Evolutionary conservation across 2,113 vertebrate genomes (phyloP), one percentile per base, ranked within the genome.

Genomic region (Thunnus maccoyii): DNA sequence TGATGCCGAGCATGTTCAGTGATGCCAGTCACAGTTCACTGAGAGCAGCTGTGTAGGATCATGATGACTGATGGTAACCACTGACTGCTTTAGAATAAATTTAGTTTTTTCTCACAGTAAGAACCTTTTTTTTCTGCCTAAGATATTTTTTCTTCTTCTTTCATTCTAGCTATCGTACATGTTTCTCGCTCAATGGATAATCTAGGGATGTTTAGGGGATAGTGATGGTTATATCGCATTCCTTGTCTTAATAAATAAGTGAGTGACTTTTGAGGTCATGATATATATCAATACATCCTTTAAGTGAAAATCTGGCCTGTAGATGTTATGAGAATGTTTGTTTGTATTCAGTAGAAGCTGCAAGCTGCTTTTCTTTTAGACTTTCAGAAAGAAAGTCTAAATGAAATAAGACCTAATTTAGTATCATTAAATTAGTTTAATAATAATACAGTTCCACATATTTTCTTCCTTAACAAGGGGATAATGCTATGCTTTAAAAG

Each of bases 381-480:
- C 27, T 3, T 30, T 30, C 48, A 22, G 52, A 47, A 32, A 36
- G 27, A 47, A 68, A 66, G 32, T 60, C 14, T 50, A 41, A 72
- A 84, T 83, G 63, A 81, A 83, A 82, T 47, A 78, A 73, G 22
- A 36, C 16, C 56, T 71, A n/a, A 70, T 41, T 41, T 41, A 60
- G 52, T 48, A 69, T 81, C 55, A 47, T 54, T 82, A 84, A 86
- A 89, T 85, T 61, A 82, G 60, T 60, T 78, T 86, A 22, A 85
- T 78, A 76, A 84, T 88, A 86, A 84, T 80, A 72, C 17, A 82
- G 80, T 70, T 78, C 41, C 65, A 36, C 72, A 46, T 75, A 64
- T 79, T 72, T 85, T 54, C 64, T 70, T 86, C 80, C 57, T 82
- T 80, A 75, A 79, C 78, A 60, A 76, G 44, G 68, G 52, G 61